These are phyloP conservation scores for Musca vetustissima DNA, from an alignment of 1,140 invertebrate genomes.

Conservation along the genomic window DNA sequence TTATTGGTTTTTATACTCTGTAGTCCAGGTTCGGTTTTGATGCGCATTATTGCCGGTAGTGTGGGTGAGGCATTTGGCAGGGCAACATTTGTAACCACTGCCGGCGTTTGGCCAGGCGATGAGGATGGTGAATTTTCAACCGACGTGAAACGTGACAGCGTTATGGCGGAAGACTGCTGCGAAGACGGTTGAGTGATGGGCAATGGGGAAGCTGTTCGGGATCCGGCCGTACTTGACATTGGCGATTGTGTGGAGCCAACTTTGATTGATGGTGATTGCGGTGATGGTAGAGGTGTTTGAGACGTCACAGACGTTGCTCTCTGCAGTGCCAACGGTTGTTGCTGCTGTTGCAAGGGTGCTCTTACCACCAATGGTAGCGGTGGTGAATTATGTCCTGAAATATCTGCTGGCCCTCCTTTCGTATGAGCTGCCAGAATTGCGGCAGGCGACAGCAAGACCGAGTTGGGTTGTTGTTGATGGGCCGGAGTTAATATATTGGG, in stretches of 20 bases:
- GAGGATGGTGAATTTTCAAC: neutral
- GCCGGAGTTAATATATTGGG: conserved; percentile 13
- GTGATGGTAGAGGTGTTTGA: conserved; percentile 5
- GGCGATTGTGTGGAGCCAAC: neutral
- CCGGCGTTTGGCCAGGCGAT: neutral
- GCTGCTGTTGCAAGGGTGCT: conserved; percentile 14
- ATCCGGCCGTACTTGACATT: neutral
- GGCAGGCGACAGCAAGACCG: conserved; percentile 21
- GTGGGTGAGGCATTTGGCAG: conserved; percentile 21
- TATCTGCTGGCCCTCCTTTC: conserved; percentile 9
- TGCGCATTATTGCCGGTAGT: conserved; percentile 32
- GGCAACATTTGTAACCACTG: neutral
- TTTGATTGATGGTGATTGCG: neutral
- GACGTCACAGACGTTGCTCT: neutral
- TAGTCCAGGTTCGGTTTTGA: conserved; percentile 48
- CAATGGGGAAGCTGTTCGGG: conserved; percentile 14
- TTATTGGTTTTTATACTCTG: conserved; percentile 39
- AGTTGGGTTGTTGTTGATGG: conserved; percentile 20
- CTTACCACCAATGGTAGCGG: conserved; percentile 29
- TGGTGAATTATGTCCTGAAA: conserved; percentile 6
- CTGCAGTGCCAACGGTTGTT: conserved; percentile 11
- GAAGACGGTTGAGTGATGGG: neutral
- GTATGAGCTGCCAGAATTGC: conserved; percentile 19
- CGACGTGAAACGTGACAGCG: neutral
- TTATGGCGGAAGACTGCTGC: neutral